Conservation (phyloP, 2,797 vertebrate genomes). For the Melanotaenia boesemani region DNA sequence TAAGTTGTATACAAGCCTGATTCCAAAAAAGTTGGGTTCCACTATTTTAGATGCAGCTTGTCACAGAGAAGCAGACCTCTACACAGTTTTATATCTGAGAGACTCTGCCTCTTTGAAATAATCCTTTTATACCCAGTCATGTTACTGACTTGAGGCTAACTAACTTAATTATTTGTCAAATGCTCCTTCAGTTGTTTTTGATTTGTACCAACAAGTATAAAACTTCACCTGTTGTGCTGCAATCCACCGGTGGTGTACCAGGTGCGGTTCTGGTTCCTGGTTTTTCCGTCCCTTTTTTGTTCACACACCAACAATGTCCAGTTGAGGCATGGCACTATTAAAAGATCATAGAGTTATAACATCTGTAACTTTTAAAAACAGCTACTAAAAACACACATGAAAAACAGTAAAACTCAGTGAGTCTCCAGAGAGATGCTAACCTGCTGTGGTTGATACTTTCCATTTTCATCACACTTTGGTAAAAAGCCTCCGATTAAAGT, state of each 20-base stretch:
- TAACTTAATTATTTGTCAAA: too few species aligned
- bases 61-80: too few species aligned
- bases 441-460: conserved; percentile 82
- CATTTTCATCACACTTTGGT: conserved; percentile 76
- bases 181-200: too few species aligned
- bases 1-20: too few species aligned
- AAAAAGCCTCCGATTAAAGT: conserved; percentile 53
- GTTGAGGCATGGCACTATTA: conserved; percentile 55
- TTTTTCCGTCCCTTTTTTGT: conserved; percentile 78
- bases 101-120: too few species aligned
- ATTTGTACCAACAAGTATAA: too few species aligned
- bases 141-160: too few species aligned
- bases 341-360: not conserved
- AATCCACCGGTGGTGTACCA: conserved; percentile 63
- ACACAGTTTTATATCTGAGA: too few species aligned
- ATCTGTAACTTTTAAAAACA: not conserved
- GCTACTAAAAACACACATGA: not conserved
- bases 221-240: conserved; percentile 77
- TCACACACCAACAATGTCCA: conserved; percentile 89
- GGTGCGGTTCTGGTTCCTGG: conserved; percentile 75
- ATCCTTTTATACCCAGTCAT: too few species aligned
- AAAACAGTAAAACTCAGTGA: too few species aligned
- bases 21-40: too few species aligned
- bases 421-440: conserved; percentile 1
- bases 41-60: too few species aligned